Evolutionary conservation across 1,140 invertebrate species (phyloP), one percentile per base, ranked within the genome.

Genomic region (Cecropterus lyciades): DNA sequence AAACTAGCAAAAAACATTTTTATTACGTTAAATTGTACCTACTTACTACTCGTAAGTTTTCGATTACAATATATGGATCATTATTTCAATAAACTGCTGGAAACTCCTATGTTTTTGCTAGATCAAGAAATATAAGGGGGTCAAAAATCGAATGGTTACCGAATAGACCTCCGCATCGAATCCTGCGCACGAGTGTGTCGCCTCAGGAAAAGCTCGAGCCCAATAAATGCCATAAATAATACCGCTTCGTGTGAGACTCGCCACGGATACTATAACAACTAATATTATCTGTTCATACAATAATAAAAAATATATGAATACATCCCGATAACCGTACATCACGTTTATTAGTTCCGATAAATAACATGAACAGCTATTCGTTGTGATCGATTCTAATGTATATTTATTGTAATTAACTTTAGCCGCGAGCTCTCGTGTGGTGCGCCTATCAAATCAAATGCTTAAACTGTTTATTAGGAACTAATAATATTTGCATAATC

Each of bases 401-500:
- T 86, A 87, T 90, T 90, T 88, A 90, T 88, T 90, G 79, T 89
- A 90, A 90, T 87, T 85, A 89, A 69, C 46, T 65, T 49, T 56
- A 51, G 67, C 68, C 57, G 46, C 46, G 37, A 11, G 37, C 37
- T 40, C 64, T 68, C 82, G 75, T 79, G 79, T 80, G 82, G 77
- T 74, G 73, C 71, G 75, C 65, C 77, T 80, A 83, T 85, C 77
- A 81, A 81, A 85, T 86, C 82, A 84, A 81, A 85, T 84, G 70
- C 75, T 81, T 82, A 84, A 88, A 87, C 84, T 84, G 81, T 87
- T 87, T 91, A 86, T 85, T 88, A 89, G 80, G 78, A 87, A 88
- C 80, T 82, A 82, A 87, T 89, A 78, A 82, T 89, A 91, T 91
- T 91, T 91, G 85, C 84, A 91, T 91, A 91, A 91, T 88, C 77